phyloP scores from a whole-genome alignment of 1,140 invertebrate genomes.

The Anoplolepis gracilipes region DNA sequence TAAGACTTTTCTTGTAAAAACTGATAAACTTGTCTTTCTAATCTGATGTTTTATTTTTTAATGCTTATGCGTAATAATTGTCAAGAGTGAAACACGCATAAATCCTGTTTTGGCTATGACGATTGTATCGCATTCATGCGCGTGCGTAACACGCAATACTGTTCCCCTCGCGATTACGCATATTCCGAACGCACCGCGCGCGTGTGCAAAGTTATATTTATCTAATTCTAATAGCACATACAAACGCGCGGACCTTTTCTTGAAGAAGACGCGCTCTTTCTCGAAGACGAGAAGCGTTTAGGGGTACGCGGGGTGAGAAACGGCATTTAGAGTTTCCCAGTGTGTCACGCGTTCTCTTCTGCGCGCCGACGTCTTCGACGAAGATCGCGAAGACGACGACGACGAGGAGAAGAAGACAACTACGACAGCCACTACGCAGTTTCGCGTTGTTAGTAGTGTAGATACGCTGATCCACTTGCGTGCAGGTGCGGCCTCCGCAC shows the following conservation, averaged over 20 bases:
- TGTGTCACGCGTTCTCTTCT: constrained; percentile 74
- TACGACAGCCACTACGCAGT: constrained; percentile 54
- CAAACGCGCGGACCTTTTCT: constrained; percentile 19
- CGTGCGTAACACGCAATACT: constrained; percentile 12
- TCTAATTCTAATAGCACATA: constrained; percentile 73
- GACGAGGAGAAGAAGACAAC: constrained; percentile 20
- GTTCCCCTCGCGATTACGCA: constrained; percentile 6
- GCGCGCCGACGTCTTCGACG: constrained; percentile 57
- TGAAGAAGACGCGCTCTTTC: constrained; percentile 33
- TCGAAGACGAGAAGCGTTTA: constrained; percentile 14
- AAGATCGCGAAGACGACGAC: constrained; percentile 28
- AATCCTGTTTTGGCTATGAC: background rate
- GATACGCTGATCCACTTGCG: constrained; percentile 2
- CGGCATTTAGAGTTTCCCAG: constrained; percentile 72
- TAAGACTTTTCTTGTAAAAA: background rate
- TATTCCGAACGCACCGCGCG: constrained; percentile 10
- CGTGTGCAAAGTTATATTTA: constrained; percentile 70
- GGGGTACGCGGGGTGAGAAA: constrained; percentile 26
- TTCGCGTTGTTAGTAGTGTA: constrained; percentile 28
- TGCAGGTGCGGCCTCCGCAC: constrained; percentile 44
- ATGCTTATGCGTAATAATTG: background rate
- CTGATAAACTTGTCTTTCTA: background rate
- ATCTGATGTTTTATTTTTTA: background rate
- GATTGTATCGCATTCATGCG: background rate
- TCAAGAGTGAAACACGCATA: background rate